Evolutionary conservation across 2,113 vertebrate species (phyloP).

Genomic region (Synchiropus splendidus): DNA sequence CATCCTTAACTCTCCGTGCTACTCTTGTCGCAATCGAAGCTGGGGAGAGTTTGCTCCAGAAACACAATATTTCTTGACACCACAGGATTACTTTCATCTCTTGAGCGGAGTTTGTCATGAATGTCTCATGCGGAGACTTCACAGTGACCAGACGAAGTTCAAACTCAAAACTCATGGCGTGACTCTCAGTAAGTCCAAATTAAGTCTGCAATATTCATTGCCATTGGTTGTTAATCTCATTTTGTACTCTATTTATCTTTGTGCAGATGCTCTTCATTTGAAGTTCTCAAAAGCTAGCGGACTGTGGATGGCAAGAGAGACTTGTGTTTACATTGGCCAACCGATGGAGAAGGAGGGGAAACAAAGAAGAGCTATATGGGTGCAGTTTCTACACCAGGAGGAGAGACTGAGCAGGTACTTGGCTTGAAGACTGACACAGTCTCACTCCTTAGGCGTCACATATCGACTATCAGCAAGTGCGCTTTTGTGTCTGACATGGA

Average conservation of each 20-base stretch:
- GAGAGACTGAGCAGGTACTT: conserved; percentile 81
- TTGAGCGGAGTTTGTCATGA: conserved; percentile 75
- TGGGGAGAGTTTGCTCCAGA: conserved; percentile 5
- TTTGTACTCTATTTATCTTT: neutral
- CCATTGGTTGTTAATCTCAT: neutral
- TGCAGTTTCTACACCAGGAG: conserved; percentile 88
- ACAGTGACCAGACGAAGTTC: conserved; percentile 62
- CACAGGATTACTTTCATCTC: conserved; percentile 71
- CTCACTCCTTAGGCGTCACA: no score
- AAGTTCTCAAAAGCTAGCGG: conserved; percentile 86
- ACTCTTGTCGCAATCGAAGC: conserved; percentile 32
- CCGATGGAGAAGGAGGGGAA: conserved; percentile 70
- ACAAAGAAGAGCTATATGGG: conserved; percentile 80
- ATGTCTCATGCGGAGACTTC: conserved; percentile 74
- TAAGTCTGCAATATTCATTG: no score
- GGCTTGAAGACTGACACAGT: no score
- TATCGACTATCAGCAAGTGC: no score
- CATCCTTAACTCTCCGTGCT: conserved; percentile 28
- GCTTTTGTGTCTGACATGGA: no score
- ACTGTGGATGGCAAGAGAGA: conserved; percentile 84
- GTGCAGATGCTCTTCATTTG: conserved; percentile 76
- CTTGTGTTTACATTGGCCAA: conserved; percentile 72
- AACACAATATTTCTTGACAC: conserved; percentile 56
- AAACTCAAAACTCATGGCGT: conserved; percentile 51
- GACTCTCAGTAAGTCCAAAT: conserved; percentile 67